phyloP scores from a whole-genome alignment of 2,113 vertebrate genomes.

The Tinamus guttatus region DNA sequence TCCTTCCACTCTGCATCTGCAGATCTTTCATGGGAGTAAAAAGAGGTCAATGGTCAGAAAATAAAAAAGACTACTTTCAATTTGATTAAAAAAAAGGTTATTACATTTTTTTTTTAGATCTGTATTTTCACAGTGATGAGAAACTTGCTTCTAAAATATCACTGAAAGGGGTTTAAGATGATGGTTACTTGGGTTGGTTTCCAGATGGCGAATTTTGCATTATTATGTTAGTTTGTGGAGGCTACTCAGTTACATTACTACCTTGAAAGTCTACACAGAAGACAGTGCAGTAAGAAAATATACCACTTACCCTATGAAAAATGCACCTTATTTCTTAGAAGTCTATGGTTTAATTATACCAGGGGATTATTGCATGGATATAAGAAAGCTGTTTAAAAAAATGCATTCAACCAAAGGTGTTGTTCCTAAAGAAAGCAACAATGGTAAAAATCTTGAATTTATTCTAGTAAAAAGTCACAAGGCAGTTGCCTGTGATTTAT shows the following conservation, averaged over 20 bases:
- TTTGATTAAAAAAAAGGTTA: not conserved
- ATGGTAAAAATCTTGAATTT: not conserved
- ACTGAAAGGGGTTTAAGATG: not conserved
- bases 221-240: not conserved
- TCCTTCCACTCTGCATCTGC: not conserved
- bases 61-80: not conserved
- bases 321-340: not conserved
- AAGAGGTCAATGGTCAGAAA: not conserved
- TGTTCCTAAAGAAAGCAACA: not conserved
- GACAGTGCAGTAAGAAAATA: slow-evolving; percentile 10
- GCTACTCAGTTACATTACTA: not conserved
- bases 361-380: not conserved
- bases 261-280: not conserved
- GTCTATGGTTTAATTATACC: slow-evolving; percentile 10
- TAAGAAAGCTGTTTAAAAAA: not conserved
- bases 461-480: not conserved
- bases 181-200: not conserved
- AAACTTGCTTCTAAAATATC: slow-evolving; percentile 9
- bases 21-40: not conserved
- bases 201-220: not conserved
- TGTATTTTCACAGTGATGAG: not conserved
- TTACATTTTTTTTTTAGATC: not conserved
- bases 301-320: not conserved
- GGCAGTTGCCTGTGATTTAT: not conserved
- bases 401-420: not conserved